Conservation (phyloP, 2,113 vertebrate genomes). For the Miniopterus natalensis region DNA sequence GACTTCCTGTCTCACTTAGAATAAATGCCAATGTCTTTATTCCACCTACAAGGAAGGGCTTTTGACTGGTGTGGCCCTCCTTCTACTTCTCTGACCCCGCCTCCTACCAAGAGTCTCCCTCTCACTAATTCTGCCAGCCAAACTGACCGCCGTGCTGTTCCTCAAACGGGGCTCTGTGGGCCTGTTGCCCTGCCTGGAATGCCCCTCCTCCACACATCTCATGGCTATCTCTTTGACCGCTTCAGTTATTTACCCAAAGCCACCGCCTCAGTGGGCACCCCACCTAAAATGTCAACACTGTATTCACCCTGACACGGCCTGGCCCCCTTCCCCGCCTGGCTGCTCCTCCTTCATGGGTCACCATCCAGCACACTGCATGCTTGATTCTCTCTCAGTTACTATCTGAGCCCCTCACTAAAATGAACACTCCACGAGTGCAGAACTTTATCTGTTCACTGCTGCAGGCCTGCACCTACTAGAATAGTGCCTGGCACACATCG, state of each 20-base stretch:
- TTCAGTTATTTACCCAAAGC: neutral
- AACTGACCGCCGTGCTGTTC: neutral
- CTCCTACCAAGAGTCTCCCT: neutral
- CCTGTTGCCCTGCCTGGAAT: neutral
- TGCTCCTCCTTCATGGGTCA: neutral
- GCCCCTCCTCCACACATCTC: neutral
- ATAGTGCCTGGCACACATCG: neutral
- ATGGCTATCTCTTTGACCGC: too few species aligned
- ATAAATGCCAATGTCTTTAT: neutral
- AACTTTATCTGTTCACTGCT: neutral
- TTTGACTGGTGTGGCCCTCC: accelerated
- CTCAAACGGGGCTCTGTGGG: neutral
- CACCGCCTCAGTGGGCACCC: neutral
- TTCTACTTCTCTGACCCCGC: neutral
- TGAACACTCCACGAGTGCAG: neutral
- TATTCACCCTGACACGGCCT: neutral
- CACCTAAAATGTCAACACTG: neutral
- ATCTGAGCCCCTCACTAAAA: neutral
- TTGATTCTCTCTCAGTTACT: neutral
- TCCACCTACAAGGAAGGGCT: neutral
- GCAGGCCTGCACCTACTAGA: neutral
- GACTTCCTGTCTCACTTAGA: neutral
- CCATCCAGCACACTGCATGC: neutral
- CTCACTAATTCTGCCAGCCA: neutral
- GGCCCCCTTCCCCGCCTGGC: neutral